phyloP scores from a whole-genome alignment of 2,797 vertebrate species.

The Basileuterus tristriatus region DNA sequence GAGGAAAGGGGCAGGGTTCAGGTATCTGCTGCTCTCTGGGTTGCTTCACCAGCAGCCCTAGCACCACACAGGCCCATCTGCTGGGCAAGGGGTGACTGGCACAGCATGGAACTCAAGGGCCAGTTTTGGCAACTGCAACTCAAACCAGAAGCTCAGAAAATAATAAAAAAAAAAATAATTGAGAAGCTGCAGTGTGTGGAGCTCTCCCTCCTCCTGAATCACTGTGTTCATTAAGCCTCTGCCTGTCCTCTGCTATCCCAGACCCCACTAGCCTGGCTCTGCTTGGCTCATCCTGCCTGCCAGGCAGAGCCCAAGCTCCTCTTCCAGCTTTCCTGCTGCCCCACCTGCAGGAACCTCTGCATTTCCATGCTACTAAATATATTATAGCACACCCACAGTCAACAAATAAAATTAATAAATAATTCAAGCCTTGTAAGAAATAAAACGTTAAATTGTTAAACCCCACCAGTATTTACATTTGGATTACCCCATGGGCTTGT shows the following conservation, averaged over 20 bases:
- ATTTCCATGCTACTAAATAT: slow-evolving; percentile 12
- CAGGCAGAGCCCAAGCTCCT: not conserved
- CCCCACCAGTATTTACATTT: slow-evolving; percentile 55
- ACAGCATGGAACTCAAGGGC: not conserved
- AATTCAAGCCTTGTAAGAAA: slow-evolving; percentile 57
- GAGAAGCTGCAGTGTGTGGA: not conserved
- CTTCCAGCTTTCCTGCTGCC: not conserved
- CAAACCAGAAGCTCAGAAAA: not conserved
- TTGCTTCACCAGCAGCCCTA: rapidly evolving
- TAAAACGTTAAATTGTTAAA: slow-evolving; percentile 42
- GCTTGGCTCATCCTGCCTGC: not conserved
- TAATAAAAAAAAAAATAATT: too few species aligned
- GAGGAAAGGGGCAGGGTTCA: not conserved
- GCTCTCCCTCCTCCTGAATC: rapidly evolving
- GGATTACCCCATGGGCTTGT: not conserved
- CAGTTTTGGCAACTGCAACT: not conserved
- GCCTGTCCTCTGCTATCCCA: not conserved
- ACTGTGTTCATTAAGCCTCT: not conserved
- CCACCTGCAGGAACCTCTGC: not conserved
- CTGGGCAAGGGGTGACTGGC: not conserved
- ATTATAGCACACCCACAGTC: slow-evolving; percentile 39
- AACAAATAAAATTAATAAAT: slow-evolving; percentile 58
- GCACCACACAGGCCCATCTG: not conserved
- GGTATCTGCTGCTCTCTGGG: not conserved
- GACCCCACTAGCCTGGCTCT: not conserved